These are phyloP conservation scores for Pasiphila rectangulata DNA, from an alignment of 2,888 invertebrate species.

Conservation along the genomic window DNA sequence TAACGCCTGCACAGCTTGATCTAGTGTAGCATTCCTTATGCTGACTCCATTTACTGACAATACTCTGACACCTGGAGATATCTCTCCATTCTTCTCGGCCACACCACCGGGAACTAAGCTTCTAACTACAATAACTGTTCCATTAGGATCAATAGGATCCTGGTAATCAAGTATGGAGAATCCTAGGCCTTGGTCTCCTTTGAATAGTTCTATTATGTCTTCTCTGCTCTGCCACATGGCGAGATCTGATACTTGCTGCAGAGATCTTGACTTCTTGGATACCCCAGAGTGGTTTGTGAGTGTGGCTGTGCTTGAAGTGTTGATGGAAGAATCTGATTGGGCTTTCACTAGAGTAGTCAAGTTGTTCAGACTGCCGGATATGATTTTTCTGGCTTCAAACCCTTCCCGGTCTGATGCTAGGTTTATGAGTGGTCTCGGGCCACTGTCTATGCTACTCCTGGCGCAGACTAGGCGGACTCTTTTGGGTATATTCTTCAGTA, in stretches of 20 bases:
- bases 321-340: slow-evolving; percentile 96
- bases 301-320: slow-evolving; percentile 92
- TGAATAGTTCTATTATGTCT: slow-evolving; percentile 93
- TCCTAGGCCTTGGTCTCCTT: slow-evolving; percentile 97
- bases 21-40: slow-evolving; percentile 94
- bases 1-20: slow-evolving; percentile 96
- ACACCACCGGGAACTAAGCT: slow-evolving; percentile 98
- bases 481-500: slow-evolving; percentile 94
- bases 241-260: slow-evolving; percentile 96
- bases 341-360: slow-evolving; percentile 92
- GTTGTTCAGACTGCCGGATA: slow-evolving; percentile 93
- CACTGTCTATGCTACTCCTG: slow-evolving; percentile 84
- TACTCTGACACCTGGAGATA: slow-evolving; percentile 97
- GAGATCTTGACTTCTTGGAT: slow-evolving; percentile 91
- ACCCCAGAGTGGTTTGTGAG: slow-evolving; percentile 85
- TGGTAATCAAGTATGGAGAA: slow-evolving; percentile 99
- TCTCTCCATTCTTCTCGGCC: slow-evolving; percentile 96
- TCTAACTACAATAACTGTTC: slow-evolving; percentile 97
- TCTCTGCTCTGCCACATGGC: slow-evolving; percentile 98
- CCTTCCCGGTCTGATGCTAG: slow-evolving; percentile 89
- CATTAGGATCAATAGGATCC: slow-evolving; percentile 96
- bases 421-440: slow-evolving; percentile 86
- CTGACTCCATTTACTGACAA: slow-evolving; percentile 94
- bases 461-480: slow-evolving; percentile 96
- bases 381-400: slow-evolving; percentile 89